These are phyloP conservation scores for Orius insidiosus DNA, from an alignment of 1,140 invertebrate genomes.

Conservation along the genomic window DNA sequence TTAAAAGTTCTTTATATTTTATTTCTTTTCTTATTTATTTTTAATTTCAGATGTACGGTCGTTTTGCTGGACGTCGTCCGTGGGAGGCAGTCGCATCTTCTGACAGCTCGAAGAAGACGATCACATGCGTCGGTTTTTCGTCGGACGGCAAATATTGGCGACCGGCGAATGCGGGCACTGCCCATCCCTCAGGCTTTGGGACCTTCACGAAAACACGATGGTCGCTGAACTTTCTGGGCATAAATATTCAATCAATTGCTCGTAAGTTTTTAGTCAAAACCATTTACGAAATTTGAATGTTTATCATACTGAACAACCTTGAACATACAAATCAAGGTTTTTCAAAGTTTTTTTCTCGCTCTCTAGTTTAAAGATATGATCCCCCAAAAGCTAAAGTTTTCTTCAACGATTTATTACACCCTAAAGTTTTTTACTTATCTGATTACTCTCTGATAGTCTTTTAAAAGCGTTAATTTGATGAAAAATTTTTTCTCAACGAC, in stretches of 20 bases:
- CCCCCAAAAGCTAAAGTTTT: no score
- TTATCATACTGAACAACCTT: no score
- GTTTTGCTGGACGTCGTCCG: conserved; percentile 79
- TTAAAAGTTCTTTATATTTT: no score
- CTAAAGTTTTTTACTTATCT: no score
- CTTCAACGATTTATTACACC: no score
- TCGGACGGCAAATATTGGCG: conserved; percentile 55
- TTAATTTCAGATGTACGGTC: conserved; percentile 62
- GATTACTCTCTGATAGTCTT: no score
- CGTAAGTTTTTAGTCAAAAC: conserved; percentile 40
- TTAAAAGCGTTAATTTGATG: no score
- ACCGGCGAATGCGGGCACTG: conserved; percentile 64
- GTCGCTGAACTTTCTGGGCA: conserved; percentile 82
- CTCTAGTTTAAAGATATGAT: no score
- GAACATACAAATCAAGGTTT: not conserved
- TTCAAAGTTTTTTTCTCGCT: no score
- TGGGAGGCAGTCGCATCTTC: conserved; percentile 72
- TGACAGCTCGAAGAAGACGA: conserved; percentile 74
- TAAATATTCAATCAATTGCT: conserved; percentile 89
- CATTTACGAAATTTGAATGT: no score
- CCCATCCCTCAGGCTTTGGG: conserved; percentile 76
- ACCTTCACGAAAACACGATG: conserved; percentile 44
- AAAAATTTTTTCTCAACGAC: no score
- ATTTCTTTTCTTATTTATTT: no score
- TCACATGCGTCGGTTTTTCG: conserved; percentile 68